These are phyloP conservation scores for Thaleichthys pacificus DNA, from an alignment of 2,797 vertebrate genomes.

Conservation along the genomic window DNA sequence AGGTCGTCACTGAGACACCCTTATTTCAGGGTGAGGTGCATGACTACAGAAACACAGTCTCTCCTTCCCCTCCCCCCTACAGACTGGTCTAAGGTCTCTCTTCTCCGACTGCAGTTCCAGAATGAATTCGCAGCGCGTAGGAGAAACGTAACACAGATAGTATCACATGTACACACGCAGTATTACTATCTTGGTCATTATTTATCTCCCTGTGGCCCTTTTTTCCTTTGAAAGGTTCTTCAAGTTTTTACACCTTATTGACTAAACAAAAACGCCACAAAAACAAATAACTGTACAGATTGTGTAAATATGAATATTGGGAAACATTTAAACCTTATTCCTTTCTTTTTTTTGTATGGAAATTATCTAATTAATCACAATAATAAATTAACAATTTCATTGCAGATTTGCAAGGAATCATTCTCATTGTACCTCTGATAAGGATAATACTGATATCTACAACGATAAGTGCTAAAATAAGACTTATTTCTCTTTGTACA, in stretches of 20 bases:
- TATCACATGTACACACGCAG: constrained; percentile 65
- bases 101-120: constrained; percentile 45
- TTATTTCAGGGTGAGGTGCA: constrained; percentile 28
- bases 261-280: constrained; percentile 60
- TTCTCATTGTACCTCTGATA: constrained; percentile 76
- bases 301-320: constrained; percentile 79
- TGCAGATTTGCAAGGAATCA: constrained; percentile 69
- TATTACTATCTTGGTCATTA: constrained; percentile 63
- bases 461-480: constrained; percentile 78
- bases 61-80: constrained; percentile 20
- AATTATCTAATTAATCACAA: constrained; percentile 72
- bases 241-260: constrained; percentile 72
- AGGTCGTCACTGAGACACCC: neutral
- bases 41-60: constrained; percentile 34
- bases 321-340: constrained; percentile 59
- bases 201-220: constrained; percentile 73
- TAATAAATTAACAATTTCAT: constrained; percentile 74
- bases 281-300: constrained; percentile 79
- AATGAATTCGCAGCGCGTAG: constrained; percentile 60
- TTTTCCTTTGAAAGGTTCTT: constrained; percentile 75
- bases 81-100: neutral
- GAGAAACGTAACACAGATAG: constrained; percentile 65
- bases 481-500: constrained; percentile 80
- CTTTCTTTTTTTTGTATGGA: constrained; percentile 77
- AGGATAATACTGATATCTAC: constrained; percentile 74